Evolutionary conservation across 2,797 vertebrate species (phyloP).

Genomic region (Cossypha polioptera): DNA sequence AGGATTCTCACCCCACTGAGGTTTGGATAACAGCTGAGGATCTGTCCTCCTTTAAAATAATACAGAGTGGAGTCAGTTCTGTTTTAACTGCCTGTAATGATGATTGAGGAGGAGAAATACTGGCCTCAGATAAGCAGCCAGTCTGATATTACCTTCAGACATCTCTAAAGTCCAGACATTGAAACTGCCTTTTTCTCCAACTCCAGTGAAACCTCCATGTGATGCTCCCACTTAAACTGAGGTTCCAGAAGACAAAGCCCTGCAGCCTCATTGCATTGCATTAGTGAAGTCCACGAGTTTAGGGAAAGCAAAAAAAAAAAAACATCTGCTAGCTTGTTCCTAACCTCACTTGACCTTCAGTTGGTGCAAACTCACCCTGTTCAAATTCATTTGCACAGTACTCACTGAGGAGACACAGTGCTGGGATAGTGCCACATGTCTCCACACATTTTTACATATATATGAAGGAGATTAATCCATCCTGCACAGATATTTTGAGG

Average conservation of each 20-base stretch:
- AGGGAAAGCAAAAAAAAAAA: neutral
- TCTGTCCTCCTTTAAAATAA: neutral
- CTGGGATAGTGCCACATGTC: fast-evolving
- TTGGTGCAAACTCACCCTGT: neutral
- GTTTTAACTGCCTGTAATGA: neutral
- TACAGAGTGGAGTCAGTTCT: neutral
- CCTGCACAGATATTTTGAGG: neutral
- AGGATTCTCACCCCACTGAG: neutral
- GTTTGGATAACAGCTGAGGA: neutral
- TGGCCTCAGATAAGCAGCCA: neutral
- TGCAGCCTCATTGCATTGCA: neutral
- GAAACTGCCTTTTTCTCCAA: neutral
- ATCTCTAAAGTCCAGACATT: neutral
- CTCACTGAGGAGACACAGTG: neutral
- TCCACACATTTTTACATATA: neutral
- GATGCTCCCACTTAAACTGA: neutral
- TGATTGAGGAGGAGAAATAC: neutral
- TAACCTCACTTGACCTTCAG: neutral
- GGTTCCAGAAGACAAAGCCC: neutral
- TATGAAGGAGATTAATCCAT: neutral
- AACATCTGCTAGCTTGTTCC: neutral
- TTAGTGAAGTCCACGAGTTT: neutral
- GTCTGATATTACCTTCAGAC: neutral
- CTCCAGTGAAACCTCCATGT: neutral
- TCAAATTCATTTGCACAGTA: neutral